Evolutionary conservation across 2,888 invertebrate genomes (phyloP), one percentile per base, ranked within the genome.

Genomic region (Itoplectis maculator): DNA sequence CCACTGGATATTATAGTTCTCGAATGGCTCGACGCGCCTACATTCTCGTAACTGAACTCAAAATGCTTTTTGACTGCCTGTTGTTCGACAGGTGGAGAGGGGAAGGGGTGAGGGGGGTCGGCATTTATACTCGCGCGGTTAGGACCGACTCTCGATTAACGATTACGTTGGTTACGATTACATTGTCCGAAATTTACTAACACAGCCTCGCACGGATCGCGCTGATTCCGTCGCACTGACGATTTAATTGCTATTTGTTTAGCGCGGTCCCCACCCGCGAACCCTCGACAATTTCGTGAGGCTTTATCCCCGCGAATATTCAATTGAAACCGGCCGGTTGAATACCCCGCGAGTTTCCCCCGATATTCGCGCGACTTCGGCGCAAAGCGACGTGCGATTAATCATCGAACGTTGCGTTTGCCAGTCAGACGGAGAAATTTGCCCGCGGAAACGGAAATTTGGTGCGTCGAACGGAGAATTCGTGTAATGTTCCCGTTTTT

Each of bases 371-470:
- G 4, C 11, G n/a, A 20, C 47, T 47, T 11, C 23, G 49, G n/a
- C n/a, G 23, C 23, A 54, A 54, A 54, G 54, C 1, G 23, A 54
- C 42, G 74, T 23, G 74, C 65, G 65, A 61, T 61, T 40, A 54
- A 23, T 54, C 49, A 69, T 77, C 11, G 59, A 68, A 29, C 63
- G 29, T 5, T 37, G 66, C 61, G 68, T 56, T 61, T 47, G 5
- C n/a, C 47, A n/a, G n/a, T 47, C 47, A n/a, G n/a, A 47, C 47
- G n/a, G 47, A 5, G 47, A n/a, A 47, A 11, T n/a, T n/a, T 29
- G 29, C 29, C 0, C n/a, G 7, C 11, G 54, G 23, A 23, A 23
- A 0, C 20, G 23, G 20, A 54, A 20, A 54, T 9, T 9, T 54
- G 23, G 47, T 5, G 29, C 29, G 29, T 2, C 29, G 29, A n/a